These are phyloP conservation scores for Leptobrachium leishanense DNA, from an alignment of 2,113 vertebrate species.

Conservation along the genomic window DNA sequence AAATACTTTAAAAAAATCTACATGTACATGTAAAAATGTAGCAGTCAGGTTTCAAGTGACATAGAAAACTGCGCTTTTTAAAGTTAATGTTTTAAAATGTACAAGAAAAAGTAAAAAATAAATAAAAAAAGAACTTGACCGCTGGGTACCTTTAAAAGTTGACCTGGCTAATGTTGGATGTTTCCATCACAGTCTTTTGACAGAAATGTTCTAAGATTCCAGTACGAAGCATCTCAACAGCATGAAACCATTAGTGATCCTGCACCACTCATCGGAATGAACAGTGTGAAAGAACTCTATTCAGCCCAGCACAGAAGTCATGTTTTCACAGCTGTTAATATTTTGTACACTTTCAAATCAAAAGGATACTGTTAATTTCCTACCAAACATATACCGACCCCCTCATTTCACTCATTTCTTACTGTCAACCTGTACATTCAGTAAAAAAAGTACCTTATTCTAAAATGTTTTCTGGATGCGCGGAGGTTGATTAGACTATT, in stretches of 20 bases:
- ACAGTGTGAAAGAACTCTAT: slow-evolving; percentile 40
- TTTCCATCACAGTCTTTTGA: slow-evolving; percentile 31
- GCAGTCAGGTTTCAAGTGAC: not conserved
- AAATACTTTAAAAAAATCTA: too few relatives aligned
- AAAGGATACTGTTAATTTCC: slow-evolving; percentile 47
- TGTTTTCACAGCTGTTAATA: slow-evolving; percentile 49
- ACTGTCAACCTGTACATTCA: slow-evolving; percentile 12
- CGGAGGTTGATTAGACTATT: not conserved
- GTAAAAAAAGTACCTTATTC: slow-evolving; percentile 33
- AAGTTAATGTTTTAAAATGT: slow-evolving; percentile 16
- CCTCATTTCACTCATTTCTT: slow-evolving; percentile 41
- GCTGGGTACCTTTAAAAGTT: slow-evolving; percentile 25
- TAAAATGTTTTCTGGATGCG: slow-evolving; percentile 9
- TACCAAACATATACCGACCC: slow-evolving; percentile 20
- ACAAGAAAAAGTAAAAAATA: not conserved
- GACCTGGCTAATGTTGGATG: slow-evolving; percentile 13
- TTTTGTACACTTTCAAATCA: slow-evolving; percentile 46
- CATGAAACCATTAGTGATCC: slow-evolving; percentile 44
- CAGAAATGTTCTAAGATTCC: slow-evolving; percentile 32
- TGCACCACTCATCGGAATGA: slow-evolving; percentile 40
- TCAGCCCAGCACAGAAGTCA: slow-evolving; percentile 41
- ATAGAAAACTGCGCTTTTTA: not conserved
- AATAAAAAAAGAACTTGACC: slow-evolving; percentile 3
- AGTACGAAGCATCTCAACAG: slow-evolving; percentile 38
- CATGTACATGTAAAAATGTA: not conserved